Conservation (phyloP, 2,113 vertebrate genomes). For the Acanthochromis polyacanthus region DNA sequence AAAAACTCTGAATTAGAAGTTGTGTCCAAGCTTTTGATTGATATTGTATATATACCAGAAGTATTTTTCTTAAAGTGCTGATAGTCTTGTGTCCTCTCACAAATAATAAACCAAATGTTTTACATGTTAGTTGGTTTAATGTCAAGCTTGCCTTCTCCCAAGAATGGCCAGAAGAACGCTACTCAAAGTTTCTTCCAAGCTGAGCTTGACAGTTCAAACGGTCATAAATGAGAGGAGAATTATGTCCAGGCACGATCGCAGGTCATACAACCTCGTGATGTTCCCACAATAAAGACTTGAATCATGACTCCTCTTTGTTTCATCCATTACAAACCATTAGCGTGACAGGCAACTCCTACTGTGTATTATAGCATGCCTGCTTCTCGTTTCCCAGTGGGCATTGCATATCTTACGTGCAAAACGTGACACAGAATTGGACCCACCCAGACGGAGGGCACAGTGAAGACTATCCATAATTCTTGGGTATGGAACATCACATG, state of each 20-base stretch:
- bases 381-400: neutral
- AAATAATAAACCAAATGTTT: neutral
- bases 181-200: neutral
- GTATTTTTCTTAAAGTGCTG: no score
- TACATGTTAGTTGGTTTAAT: neutral
- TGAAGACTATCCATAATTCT: neutral
- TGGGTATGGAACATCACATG: neutral
- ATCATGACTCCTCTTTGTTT: neutral
- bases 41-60: no score
- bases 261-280: neutral
- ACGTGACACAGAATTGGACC: neutral
- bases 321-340: neutral
- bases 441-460: neutral
- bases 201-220: constrained; percentile 15
- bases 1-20: no score
- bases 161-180: neutral
- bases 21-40: no score
- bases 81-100: no score
- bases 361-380: neutral
- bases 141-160: neutral
- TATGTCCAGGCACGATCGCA: neutral
- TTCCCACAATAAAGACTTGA: constrained; percentile 1
- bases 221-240: constrained; percentile 1
- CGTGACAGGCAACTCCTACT: neutral
- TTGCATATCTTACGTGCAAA: neutral